These are phyloP conservation scores for Hippasteria phrygiana DNA, from an alignment of 53 echinoderm and acorn worm genomes.

Conservation along the genomic window DNA sequence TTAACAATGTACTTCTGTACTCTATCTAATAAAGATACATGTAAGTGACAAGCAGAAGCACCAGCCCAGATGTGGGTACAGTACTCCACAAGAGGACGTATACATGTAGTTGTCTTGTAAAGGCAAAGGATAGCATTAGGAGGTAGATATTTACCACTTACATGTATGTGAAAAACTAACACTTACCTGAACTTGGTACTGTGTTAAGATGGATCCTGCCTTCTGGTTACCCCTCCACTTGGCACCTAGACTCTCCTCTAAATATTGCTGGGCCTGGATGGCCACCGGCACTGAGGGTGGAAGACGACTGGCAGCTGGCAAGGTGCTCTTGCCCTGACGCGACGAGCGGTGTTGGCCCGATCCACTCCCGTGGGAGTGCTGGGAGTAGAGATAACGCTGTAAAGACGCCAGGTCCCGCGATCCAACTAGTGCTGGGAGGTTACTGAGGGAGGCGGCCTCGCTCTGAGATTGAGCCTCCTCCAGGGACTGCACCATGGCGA, in stretches of 20 bases:
- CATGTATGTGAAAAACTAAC: background rate
- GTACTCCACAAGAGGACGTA: no score
- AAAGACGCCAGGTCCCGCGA: slow-evolving; percentile 88
- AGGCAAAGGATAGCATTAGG: no score
- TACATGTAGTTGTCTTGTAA: no score
- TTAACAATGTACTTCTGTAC: no score
- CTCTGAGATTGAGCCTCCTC: slow-evolving; percentile 83
- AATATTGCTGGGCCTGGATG: slow-evolving; percentile 91
- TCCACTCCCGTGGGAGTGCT: slow-evolving; percentile 74
- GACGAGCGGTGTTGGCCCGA: slow-evolving; percentile 67
- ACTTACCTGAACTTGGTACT: slow-evolving; percentile 75
- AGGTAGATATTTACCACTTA: no score
- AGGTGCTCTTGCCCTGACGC: slow-evolving; percentile 60
- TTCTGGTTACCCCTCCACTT: slow-evolving; percentile 84
- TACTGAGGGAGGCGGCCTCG: slow-evolving; percentile 76
- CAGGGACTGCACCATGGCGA: slow-evolving; percentile 95
- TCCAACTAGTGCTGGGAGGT: slow-evolving; percentile 84
- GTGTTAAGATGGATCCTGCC: slow-evolving; percentile 69
- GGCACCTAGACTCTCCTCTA: slow-evolving; percentile 85
- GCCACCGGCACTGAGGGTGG: slow-evolving; percentile 61
- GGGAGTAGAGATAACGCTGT: slow-evolving; percentile 90
- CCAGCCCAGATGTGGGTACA: no score
- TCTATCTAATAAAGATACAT: no score
- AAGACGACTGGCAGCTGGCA: slow-evolving; percentile 32
- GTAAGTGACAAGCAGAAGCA: no score